A percentile compares a stretch with the other conserved stretches of the same genome.
Conservation (phyloP, 2,888 invertebrate species). For the Campaea margaritaria region DNA sequence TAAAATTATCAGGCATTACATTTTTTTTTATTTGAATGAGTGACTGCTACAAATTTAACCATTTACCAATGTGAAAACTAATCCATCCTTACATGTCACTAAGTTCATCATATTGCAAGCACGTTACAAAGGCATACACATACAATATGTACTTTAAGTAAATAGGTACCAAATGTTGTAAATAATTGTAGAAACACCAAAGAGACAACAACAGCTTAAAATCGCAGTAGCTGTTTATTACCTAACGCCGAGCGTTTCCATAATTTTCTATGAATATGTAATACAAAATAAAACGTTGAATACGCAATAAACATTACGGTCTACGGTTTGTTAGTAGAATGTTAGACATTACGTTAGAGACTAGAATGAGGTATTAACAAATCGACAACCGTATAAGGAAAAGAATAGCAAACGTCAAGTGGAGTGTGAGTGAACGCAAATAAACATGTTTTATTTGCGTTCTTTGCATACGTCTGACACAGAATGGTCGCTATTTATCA, state of each 20-base stretch:
- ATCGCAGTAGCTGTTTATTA: conserved; percentile 48
- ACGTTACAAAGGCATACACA: background rate
- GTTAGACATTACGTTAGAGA: conserved; percentile 29
- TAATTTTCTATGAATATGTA: conserved; percentile 62
- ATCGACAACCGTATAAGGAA: conserved; percentile 8
- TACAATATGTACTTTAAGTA: background rate
- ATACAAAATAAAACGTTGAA: conserved; percentile 55
- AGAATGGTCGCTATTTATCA: no score
- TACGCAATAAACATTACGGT: conserved; percentile 53
- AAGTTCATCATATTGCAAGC: background rate
- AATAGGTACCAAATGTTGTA: background rate
- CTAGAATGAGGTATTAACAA: conserved; percentile 37
- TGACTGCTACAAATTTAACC: no score
- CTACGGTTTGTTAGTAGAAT: conserved; percentile 46
- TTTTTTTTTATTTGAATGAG: no score
- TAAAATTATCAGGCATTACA: no score
- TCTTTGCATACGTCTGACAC: no score
- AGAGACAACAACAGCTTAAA: conserved; percentile 39
- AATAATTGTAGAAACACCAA: conserved; percentile 11
- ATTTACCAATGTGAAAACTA: no score
- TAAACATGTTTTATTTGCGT: no score
- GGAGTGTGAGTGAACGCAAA: background rate
- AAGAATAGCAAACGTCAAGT: background rate
- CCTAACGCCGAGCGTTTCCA: conserved; percentile 49
- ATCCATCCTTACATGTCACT: no score